phyloP scores from a whole-genome alignment of 2,888 invertebrate species.

The Sturmia bella region DNA sequence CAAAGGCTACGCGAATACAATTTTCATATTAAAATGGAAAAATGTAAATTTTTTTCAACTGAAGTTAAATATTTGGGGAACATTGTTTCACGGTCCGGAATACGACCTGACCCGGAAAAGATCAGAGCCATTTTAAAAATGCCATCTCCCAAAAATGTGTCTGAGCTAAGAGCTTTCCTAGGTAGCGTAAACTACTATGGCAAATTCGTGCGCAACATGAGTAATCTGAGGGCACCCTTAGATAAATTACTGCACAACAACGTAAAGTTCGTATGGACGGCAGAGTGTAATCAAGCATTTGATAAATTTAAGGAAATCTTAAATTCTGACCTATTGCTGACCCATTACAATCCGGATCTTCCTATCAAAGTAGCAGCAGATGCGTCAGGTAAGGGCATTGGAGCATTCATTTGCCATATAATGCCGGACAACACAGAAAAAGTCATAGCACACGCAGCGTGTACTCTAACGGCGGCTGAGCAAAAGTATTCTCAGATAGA shows the following conservation, averaged over 20 bases:
- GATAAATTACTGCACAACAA: conserved; percentile 8
- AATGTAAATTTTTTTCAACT: conserved; percentile 29
- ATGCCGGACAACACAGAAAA: not conserved
- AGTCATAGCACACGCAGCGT: not conserved
- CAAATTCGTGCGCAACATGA: conserved; percentile 27
- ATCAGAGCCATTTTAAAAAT: conserved; percentile 15
- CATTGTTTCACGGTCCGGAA: not conserved
- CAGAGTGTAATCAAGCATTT: not conserved
- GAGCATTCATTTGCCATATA: conserved; percentile 5
- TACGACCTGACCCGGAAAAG: conserved; percentile 21
- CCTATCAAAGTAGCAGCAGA: not conserved
- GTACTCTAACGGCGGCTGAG: too few species aligned
- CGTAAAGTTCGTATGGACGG: not conserved
- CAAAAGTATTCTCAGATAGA: too few species aligned
- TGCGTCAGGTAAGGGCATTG: not conserved
- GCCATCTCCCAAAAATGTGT: conserved; percentile 4
- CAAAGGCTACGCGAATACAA: conserved; percentile 15
- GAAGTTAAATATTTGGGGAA: conserved; percentile 24
- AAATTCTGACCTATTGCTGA: not conserved
- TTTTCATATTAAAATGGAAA: conserved; percentile 13
- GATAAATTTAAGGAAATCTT: not conserved
- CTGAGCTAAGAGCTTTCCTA: conserved; percentile 2
- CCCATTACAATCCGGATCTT: not conserved
- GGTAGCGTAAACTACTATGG: conserved; percentile 34
- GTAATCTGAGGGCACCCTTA: conserved; percentile 17